A percentile compares a stretch with the other conserved stretches of the same genome.
These are phyloP conservation scores for Sus scrofa DNA, from an alignment of 2,113 vertebrate species.

Conservation along the genomic window T2T-Sscrofa CM000822.6:35270001-35270500, in stretches of 20 bases:
- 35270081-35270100: conserved; percentile 39
- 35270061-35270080: neutral
- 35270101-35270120: neutral
- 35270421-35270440: neutral
- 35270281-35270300: neutral
- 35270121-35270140: conserved; percentile 39
- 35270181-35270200: neutral
- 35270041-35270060: neutral
- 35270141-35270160: conserved; percentile 42
- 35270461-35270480: neutral
- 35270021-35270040: neutral
- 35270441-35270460: neutral
- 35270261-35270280: neutral
- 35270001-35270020: neutral
- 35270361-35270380: neutral
- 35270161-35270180: neutral
- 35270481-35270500: neutral
- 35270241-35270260: neutral
- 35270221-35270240: neutral
- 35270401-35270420: neutral
- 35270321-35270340: neutral
- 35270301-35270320: neutral
- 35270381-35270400: neutral
- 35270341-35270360: neutral
- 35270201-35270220: neutral